Base-by-base conservation (phyloP, 2,113 vertebrate genomes). In the Ageneiosus marmoratus region DNA sequence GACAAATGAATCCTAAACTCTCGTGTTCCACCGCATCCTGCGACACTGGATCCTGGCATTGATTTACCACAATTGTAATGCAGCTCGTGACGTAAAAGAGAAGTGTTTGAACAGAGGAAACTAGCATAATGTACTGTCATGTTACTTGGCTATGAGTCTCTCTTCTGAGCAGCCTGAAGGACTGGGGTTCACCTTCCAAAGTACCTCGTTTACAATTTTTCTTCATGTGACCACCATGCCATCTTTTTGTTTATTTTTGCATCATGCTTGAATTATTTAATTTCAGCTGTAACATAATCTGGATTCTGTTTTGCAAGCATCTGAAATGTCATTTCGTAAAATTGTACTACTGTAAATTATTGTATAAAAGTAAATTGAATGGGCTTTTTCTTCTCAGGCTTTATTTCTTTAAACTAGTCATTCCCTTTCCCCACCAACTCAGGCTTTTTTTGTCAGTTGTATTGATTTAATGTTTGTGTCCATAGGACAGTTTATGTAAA, bases 251-350 rank as follows among this genome's bases (percentile, higher is more conserved):
- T 62, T 72, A 56, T 95, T 90, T 95, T 94, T 93, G 94, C 95
- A 96, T 90, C 94, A 96, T 96, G 95, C 93, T 96, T 97, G 96
- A 97, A 97, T 92, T 98, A 99, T 99, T 99, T 98, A 99, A 95
- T 95, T 95, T 93, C 91, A 92, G 93, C 90, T 98, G 96, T 98
- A 97, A 95, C 95, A 95, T 95, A 95, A 92, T 91, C 91, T 93
- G 91, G 90, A 93, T 86, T 89, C 92, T 92, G 92, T 92, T 95
- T 95, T 92, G 92, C 94, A 94, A 95, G 94, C 92, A 91, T 92
- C 93, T 95, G 93, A 91, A 88, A 87, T 92, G 89, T 95, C 93
- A 90, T 93, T 94, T 95, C 93, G 93, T 92, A 92, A 29, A 90
- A 87, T 93, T 88, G 92, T 93, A 93, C 92, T 93, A 91, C 94